Evolutionary conservation across 2,113 vertebrate species (phyloP).

Genomic region (Hystrix brachyura): DNA sequence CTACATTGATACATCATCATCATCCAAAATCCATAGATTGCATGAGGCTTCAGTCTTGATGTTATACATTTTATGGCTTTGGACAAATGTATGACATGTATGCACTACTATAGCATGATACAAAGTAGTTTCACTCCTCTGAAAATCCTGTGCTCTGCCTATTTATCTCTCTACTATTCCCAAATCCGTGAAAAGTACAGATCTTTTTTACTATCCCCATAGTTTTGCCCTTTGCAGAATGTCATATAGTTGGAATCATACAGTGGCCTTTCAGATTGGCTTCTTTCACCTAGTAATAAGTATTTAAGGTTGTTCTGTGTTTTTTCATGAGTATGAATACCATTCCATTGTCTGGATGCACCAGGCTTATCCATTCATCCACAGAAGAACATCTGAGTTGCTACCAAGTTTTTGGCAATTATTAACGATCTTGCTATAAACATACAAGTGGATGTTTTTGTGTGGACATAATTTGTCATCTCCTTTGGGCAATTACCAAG

Average conservation of each 20-base stretch:
- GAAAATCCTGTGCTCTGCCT: neutral
- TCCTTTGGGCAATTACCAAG: neutral
- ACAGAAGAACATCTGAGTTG: neutral
- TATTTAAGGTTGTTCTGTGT: neutral
- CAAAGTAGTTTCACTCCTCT: neutral
- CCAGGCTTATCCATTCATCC: neutral
- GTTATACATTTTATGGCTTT: neutral
- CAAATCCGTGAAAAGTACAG: neutral
- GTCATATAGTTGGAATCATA: neutral
- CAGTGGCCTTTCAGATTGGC: neutral
- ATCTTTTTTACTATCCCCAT: neutral
- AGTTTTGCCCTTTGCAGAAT: neutral
- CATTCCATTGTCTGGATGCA: neutral
- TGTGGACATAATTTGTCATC: neutral
- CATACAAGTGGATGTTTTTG: neutral
- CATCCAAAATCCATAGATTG: neutral
- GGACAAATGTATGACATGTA: neutral
- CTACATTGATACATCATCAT: neutral
- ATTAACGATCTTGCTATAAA: neutral
- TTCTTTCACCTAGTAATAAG: neutral
- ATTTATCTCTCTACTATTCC: neutral
- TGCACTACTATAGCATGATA: neutral
- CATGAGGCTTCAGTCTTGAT: neutral
- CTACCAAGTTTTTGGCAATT: neutral
- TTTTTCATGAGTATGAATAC: neutral